Base-by-base conservation (phyloP, 2,113 vertebrate genomes). In the Percopsis transmontana region DNA sequence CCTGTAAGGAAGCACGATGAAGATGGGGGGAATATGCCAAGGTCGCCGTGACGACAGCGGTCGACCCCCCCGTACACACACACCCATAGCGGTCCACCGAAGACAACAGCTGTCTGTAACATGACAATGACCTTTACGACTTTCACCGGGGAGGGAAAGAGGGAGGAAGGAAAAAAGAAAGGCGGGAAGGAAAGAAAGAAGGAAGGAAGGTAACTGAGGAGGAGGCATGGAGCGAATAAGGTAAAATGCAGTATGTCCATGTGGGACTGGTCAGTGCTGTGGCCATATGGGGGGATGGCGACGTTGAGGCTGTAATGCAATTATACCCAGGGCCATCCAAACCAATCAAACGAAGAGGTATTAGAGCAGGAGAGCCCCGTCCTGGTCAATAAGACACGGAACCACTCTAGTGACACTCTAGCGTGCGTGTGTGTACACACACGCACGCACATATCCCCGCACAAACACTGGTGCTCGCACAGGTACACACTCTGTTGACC, bases 301-400 rank as follows among this genome's bases (percentile, higher is more conserved):
- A 58, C 42, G 72, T 68, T n/a, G 24, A 64, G 39, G 62, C 68
- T 53, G 66, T 91, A 91, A 91, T 90, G 81, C 75, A 90, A 90
- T 92, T 91, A 91, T 74, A 88, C 86, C 83, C 66, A 72, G 79
- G 78, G 77, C 87, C 77, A 85, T 92, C 90, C 85, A 88, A 90
- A 89, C 87, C 88, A 90, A 92, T 91, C 86, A 89, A 88, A 87
- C 83, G 80, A 90, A 90, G 88, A 89, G 86, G 80, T 85, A 87
- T 89, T 85, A 88, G 84, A 85, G 84, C 58, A 70, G 71, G 85
- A 79, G 78, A 85, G 74, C 65, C 70, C 86, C 85, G 66, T 89
- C 79, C 87, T 85, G 88, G 82, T 88, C 90, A 83, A 89, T 91
- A 86, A 85, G 79, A 87, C 72, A 85, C 65, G 74, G 79, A 83